Evolutionary conservation across 2,888 invertebrate species (phyloP), one percentile per base, ranked within the genome.

Genomic region (Phortica okadai): DNA sequence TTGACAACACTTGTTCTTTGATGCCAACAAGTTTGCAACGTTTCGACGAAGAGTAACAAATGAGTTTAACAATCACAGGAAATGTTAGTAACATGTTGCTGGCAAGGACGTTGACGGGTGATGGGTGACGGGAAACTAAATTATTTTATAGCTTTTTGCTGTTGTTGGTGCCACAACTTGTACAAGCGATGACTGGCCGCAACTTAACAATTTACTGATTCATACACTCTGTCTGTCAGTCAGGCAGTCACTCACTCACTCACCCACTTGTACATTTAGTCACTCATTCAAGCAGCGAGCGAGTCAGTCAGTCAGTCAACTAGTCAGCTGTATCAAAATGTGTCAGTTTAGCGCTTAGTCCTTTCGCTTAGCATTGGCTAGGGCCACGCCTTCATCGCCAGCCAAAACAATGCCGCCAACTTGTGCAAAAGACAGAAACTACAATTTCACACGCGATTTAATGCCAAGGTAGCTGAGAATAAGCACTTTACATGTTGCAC

Each of bases 401-500:
- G n/a, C 25, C 10, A 16, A 8, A 14, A n/a, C 14, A n/a, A 14
- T 11, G 10, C 10, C 11, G 33, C 21, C 56, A 54, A 72, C 54
- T 33, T 56, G 54, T 72, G 50, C 50, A 33, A 25, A 33, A 56
- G 42, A 33, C 50, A 56, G n/a, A 72, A 72, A 72, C 25, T 72
- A 56, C 70, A 72, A 72, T 72, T 72, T 56, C n/a, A 72, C 70
- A 72, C 70, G 70, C 70, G 70, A 72, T 72, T 72, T 72, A 56
- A 72, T 72, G 33, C 70, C 56, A 56, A 72, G 70, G 50, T 42
- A 8, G 66, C 21, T 16, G 62, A 25, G 62, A 16, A 10, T 10
- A 5, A 70, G 50, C 50, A 25, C 50, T 45, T 70, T 50, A 70
- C 50, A 50, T 70, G 50, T 50, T 70, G 69, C 69, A 70, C 50